Conservation (phyloP, 53 echinoderm and acorn worm species). For the Stichopus horrens region DNA sequence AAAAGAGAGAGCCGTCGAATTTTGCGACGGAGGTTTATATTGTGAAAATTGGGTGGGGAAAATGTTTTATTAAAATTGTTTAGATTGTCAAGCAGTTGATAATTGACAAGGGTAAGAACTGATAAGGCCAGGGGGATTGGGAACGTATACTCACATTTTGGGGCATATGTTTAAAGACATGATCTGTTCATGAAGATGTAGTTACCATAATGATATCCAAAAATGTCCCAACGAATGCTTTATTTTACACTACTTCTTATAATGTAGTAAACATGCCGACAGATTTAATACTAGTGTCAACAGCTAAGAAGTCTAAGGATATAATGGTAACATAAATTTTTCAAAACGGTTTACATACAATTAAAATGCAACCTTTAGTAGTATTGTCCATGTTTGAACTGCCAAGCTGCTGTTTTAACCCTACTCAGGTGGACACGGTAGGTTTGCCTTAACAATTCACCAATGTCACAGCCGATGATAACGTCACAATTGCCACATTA, state of each 20-base stretch:
- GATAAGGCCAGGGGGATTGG: too few relatives aligned
- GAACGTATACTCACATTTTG: not conserved
- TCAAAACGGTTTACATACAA: constrained; percentile 11
- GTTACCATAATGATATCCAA: not conserved
- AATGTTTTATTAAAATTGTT: too few relatives aligned
- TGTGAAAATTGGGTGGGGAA: too few relatives aligned
- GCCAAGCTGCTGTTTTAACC: constrained; percentile 41
- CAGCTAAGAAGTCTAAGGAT: constrained; percentile 22
- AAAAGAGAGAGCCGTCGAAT: too few relatives aligned
- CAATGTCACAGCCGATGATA: too few relatives aligned
- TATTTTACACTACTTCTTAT: constrained; percentile 14
- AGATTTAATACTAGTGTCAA: constrained; percentile 4
- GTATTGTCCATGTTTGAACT: constrained; percentile 61
- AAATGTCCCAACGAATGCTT: not conserved
- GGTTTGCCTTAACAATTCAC: constrained; percentile 6
- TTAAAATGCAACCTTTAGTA: constrained; percentile 56
- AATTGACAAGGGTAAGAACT: too few relatives aligned
- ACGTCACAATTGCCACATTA: too few relatives aligned
- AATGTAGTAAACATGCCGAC: constrained; percentile 11
- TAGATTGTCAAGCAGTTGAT: too few relatives aligned
- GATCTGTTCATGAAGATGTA: not conserved
- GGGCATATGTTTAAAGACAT: constrained; percentile 11
- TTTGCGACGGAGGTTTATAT: too few relatives aligned
- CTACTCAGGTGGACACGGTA: constrained; percentile 52
- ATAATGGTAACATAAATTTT: constrained; percentile 13